phyloP scores from a whole-genome alignment of 2,797 vertebrate species.

The Crenichthys baileyi region DNA sequence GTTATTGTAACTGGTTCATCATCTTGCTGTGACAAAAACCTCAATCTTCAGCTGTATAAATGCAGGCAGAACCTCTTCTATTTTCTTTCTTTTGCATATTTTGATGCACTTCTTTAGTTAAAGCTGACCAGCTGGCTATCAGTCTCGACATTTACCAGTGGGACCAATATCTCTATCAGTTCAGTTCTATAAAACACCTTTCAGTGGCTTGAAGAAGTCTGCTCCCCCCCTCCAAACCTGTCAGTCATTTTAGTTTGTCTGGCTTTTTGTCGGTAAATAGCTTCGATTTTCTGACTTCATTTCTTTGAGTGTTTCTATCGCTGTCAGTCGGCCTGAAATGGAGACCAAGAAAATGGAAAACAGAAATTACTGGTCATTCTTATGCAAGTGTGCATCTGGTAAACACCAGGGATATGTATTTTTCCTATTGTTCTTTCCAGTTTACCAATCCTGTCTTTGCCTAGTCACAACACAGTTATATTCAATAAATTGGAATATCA shows the following conservation, averaged over 20 bases:
- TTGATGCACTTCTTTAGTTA: constrained; percentile 43
- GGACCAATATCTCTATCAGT: constrained; percentile 54
- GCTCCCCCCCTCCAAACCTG: constrained; percentile 31
- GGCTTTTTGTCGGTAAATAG: constrained; percentile 40
- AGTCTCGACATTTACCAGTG: constrained; percentile 43
- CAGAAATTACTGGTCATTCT: not conserved
- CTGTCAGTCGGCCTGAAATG: constrained; percentile 12
- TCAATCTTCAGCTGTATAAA: constrained; percentile 54
- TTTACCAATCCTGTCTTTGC: not conserved
- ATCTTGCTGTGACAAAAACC: constrained; percentile 51
- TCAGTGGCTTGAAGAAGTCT: constrained; percentile 32
- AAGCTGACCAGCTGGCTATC: constrained; percentile 73
- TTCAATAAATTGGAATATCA: no score
- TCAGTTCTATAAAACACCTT: constrained; percentile 51
- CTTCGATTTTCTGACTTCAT: constrained; percentile 47
- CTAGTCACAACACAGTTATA: no score
- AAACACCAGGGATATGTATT: not conserved
- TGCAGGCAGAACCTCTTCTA: constrained; percentile 37
- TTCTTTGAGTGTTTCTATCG: constrained; percentile 41
- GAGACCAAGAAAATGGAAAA: not conserved
- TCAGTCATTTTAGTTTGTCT: constrained; percentile 58
- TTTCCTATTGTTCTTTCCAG: not conserved
- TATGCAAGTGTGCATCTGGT: not conserved
- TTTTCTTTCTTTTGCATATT: constrained; percentile 33
- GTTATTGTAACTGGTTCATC: constrained; percentile 33